Percentiles rank a stretch among this genome's conserved stretches.
phyloP scores from a whole-genome alignment of 2,888 invertebrate species.

The Dinocampus coccinellae region DNA sequence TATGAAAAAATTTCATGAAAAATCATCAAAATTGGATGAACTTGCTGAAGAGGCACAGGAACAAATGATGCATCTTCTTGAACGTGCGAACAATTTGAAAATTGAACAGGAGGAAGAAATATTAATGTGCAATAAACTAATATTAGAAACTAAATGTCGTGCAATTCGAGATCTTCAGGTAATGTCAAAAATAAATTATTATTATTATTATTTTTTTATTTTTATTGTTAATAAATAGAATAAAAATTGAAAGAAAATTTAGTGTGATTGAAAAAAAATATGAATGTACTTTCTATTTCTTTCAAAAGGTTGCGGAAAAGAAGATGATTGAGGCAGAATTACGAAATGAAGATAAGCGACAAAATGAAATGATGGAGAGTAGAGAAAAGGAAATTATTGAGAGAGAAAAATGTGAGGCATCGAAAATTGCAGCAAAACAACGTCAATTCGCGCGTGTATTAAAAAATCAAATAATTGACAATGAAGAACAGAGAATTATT shows the following conservation, averaged over 20 bases:
- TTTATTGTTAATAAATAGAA: background rate
- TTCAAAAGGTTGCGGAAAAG: conserved; percentile 63
- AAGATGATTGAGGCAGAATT: conserved; percentile 65
- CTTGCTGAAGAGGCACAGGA: conserved; percentile 71
- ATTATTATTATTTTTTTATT: conserved; percentile 22
- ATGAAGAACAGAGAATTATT: conserved; percentile 71
- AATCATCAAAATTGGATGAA: conserved; percentile 54
- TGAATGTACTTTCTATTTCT: background rate
- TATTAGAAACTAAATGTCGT: conserved; percentile 86
- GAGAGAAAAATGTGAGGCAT: conserved; percentile 73
- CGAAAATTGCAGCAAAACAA: conserved; percentile 67
- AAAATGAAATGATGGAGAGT: conserved; percentile 81
- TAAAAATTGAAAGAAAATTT: background rate
- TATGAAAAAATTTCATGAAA: conserved; percentile 48
- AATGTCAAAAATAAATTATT: conserved; percentile 50
- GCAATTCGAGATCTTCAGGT: conserved; percentile 89
- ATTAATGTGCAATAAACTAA: conserved; percentile 82
- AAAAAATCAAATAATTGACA: conserved; percentile 73
- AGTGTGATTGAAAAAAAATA: background rate
- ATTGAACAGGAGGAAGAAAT: conserved; percentile 77
- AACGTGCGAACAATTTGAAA: conserved; percentile 71
- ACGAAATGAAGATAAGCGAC: conserved; percentile 68
- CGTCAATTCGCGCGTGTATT: conserved; percentile 74
- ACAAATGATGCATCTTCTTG: conserved; percentile 70
- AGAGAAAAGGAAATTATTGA: conserved; percentile 73